These are phyloP conservation scores for Myopa testacea DNA, from an alignment of 2,888 invertebrate species.

Conservation along the genomic window DNA sequence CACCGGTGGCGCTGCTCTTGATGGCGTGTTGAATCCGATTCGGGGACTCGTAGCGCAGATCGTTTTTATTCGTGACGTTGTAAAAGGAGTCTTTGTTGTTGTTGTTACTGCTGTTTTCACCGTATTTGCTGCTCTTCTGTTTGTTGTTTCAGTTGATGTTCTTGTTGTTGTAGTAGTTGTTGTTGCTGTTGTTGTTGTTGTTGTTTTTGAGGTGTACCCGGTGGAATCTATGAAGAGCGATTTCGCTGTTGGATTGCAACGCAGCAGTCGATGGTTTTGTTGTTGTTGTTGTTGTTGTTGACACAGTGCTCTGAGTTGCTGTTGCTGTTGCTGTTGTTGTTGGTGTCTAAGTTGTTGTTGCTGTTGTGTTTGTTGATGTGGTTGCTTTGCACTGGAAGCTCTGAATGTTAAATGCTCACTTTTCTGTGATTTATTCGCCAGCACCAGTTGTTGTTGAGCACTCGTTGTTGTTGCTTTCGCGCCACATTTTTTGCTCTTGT, in stretches of 20 bases:
- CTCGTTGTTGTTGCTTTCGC: neutral
- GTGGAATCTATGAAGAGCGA: slow-evolving; percentile 42
- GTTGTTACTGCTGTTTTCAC: slow-evolving; percentile 39
- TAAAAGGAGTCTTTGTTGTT: neutral
- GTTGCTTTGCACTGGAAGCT: slow-evolving; percentile 18
- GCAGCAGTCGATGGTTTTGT: slow-evolving; percentile 42
- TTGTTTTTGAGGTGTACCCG: slow-evolving; percentile 44
- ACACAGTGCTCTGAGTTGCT: too few relatives aligned
- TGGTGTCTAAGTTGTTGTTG: slow-evolving; percentile 31
- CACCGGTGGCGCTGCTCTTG: slow-evolving; percentile 42
- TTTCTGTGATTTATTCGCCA: slow-evolving; percentile 25
- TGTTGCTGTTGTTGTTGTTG: slow-evolving; percentile 45
- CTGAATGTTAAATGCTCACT: slow-evolving; percentile 32
- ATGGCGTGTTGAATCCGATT: slow-evolving; percentile 24
- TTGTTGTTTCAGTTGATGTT: slow-evolving; percentile 43
- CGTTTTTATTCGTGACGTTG: slow-evolving; percentile 40
- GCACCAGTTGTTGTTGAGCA: slow-evolving; percentile 20
- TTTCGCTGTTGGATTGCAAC: slow-evolving; percentile 41
- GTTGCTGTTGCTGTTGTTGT: slow-evolving; percentile 42
- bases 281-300: slow-evolving; percentile 34
- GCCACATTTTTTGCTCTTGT: neutral
- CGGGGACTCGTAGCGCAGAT: slow-evolving; percentile 24
- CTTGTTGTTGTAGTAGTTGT: slow-evolving; percentile 3
- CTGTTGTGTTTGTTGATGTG: slow-evolving; percentile 30
- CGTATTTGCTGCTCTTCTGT: slow-evolving; percentile 42